Conservation (phyloP, 1,140 invertebrate species). For the Neelides sp. region DNA sequence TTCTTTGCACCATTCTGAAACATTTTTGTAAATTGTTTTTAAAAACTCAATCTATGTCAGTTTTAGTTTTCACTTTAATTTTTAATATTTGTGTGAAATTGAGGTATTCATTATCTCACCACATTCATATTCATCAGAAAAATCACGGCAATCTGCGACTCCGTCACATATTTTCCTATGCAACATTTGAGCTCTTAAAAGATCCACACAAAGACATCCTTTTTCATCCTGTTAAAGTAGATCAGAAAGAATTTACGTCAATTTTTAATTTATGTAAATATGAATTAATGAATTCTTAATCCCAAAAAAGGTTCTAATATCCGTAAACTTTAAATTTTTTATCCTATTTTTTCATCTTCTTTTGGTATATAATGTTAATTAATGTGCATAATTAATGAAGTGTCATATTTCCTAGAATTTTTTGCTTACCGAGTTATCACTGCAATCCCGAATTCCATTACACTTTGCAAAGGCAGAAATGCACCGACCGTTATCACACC, state of each 20-base stretch:
- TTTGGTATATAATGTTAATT: too few species aligned
- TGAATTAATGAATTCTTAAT: too few species aligned
- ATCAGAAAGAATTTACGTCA: too few species aligned
- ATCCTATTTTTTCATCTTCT: too few species aligned
- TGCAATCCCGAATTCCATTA: slow-evolving; percentile 60
- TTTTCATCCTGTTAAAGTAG: too few species aligned
- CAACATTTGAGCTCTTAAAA: slow-evolving; percentile 52
- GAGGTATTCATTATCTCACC: slow-evolving; percentile 40
- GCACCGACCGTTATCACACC: slow-evolving; percentile 54
- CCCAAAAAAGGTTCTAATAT: too few species aligned
- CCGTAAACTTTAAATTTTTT: too few species aligned
- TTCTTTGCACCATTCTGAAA: slow-evolving; percentile 56
- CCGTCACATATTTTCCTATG: slow-evolving; percentile 68
- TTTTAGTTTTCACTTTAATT: not conserved
- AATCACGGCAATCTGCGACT: slow-evolving; percentile 42
- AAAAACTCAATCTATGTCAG: not conserved
- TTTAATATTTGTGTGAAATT: slow-evolving; percentile 4
- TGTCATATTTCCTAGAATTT: not conserved
- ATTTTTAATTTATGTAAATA: too few species aligned
- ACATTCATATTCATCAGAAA: slow-evolving; percentile 62
- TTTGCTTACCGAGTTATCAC: slow-evolving; percentile 42
- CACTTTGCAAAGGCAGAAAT: slow-evolving; percentile 52
- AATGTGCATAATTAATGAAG: too few species aligned
- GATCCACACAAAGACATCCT: slow-evolving; percentile 53
- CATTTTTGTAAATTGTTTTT: slow-evolving; percentile 1